Evolutionary conservation across 2,797 vertebrate species (phyloP), one percentile per base, ranked within the genome.

Genomic region (Pempheris klunzingeri): DNA sequence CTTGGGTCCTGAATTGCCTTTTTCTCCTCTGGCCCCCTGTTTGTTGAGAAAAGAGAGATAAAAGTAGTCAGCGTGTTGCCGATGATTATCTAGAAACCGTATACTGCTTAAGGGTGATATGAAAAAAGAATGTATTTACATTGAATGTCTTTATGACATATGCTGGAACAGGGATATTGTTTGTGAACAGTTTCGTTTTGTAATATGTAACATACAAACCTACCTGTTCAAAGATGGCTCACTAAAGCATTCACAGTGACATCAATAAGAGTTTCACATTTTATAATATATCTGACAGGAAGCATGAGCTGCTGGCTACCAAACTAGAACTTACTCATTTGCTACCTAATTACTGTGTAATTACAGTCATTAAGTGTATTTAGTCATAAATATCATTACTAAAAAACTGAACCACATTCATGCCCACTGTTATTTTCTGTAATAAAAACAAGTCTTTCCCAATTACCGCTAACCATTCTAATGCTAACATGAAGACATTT

Each of bases 11-110:
- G 44, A 4, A 58, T 32, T 34, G 36, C 93, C 93, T 26, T 88
- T 91, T 28, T 92, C 93, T 73, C 93, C 93, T 82, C 92, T 93
- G 46, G 68, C 10, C 1, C 93, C 93, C 93, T 94, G 74, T 71
- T 74, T 38, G 53, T 22, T 49, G 10, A 76, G 20, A 13, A 38
- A 47, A 69, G 9, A 55, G 4, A 78, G 30, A 72, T 20, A 10
- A 14, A 28, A 30, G 15, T n/a, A 10, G 46, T 58, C n/a, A 22
- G 38, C 44, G 11, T 41, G 18, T 11, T 61, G 10, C 2, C 36
- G 3, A 36, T 7, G 10, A 24, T 28, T 28, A 20, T 44, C 17
- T 26, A 26, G 3, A 24, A 44, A 55, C 20, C 12, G 26, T 15
- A 32, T 57, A 15, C 17, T 30, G 20, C 2, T 32, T 30, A 30